Conservation (phyloP, 1,140 invertebrate species). For the Uloborus diversus region DNA sequence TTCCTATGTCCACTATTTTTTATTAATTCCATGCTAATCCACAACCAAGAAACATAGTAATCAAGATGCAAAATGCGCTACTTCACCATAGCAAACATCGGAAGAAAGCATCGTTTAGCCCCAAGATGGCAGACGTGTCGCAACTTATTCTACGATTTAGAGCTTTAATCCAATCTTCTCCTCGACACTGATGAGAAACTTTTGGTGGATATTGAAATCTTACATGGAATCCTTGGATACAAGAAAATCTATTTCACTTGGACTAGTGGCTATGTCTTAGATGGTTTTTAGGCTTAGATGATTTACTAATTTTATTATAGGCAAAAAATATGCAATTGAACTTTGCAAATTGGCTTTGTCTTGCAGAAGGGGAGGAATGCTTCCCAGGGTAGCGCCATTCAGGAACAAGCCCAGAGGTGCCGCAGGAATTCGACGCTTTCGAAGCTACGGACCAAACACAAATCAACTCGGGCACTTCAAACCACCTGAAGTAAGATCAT, state of each 20-base stretch:
- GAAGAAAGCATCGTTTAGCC: too few species aligned
- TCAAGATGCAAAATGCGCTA: too few species aligned
- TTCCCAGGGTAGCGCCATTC: neutral
- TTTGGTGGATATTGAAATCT: neutral
- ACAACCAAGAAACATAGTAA: too few species aligned
- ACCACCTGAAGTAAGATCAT: constrained; percentile 13
- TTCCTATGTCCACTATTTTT: too few species aligned
- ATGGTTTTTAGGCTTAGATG: neutral
- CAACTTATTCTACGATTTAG: too few species aligned
- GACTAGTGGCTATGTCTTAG: neutral
- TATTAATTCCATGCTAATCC: too few species aligned
- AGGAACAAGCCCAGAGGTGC: constrained; percentile 24
- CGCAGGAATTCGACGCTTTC: constrained; percentile 27
- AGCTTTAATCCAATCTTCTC: neutral
- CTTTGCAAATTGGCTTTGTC: neutral
- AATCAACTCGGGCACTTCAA: constrained; percentile 25
- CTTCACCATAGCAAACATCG: too few species aligned
- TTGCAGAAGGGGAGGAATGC: constrained; percentile 4
- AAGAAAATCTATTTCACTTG: neutral
- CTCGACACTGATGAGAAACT: neutral
- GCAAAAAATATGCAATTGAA: neutral
- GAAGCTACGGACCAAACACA: neutral
- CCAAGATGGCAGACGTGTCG: too few species aligned
- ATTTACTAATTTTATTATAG: neutral
- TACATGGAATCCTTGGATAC: neutral